Evolutionary conservation across 2,888 invertebrate species (phyloP).

Genomic region (Eupithecia vulgata): DNA sequence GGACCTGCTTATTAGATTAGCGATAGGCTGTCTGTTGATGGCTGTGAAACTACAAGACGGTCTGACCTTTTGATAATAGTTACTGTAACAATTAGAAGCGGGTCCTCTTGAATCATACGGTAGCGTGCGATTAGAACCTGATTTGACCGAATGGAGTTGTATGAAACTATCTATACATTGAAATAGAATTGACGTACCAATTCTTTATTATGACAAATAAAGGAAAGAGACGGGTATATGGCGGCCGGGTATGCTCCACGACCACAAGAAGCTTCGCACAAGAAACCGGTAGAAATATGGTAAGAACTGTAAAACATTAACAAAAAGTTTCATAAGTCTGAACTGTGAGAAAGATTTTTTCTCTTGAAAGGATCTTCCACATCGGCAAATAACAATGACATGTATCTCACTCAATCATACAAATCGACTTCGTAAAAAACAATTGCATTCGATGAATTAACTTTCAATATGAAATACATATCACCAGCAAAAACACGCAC

Average conservation of each 20-base stretch:
- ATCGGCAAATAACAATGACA: neutral
- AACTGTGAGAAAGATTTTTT: neutral
- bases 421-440: neutral
- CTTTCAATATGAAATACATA: neutral
- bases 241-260: neutral
- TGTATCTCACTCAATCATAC: neutral
- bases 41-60: neutral
- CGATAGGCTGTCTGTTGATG: conserved; percentile 17
- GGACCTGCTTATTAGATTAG: conserved; percentile 39
- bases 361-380: neutral
- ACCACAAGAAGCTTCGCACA: neutral
- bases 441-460: neutral
- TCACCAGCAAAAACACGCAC: neutral
- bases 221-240: no score
- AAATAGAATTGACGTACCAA: neutral
- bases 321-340: neutral
- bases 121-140: neutral
- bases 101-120: neutral
- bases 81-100: neutral
- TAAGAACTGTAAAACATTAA: neutral
- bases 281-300: neutral
- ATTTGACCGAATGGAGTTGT: neutral
- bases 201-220: neutral
- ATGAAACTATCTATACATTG: neutral
- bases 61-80: neutral